Evolutionary conservation across 2,797 vertebrate species (phyloP).

Genomic region (Leptodactylus fallax): DNA sequence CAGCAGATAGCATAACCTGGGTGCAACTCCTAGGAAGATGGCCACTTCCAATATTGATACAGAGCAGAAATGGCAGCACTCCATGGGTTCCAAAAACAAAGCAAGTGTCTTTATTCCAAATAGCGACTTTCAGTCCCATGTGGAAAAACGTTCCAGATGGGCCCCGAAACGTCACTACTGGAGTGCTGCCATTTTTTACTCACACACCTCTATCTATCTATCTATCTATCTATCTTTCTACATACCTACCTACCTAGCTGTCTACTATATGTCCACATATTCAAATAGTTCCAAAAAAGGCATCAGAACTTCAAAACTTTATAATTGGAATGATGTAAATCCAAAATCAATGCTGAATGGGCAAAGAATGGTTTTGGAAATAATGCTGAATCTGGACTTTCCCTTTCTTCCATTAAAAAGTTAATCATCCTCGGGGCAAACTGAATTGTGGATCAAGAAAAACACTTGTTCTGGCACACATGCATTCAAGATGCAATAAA

Average conservation of each 20-base stretch:
- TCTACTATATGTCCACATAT: background rate
- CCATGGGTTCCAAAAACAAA: no score
- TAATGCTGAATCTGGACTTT: conserved; percentile 25
- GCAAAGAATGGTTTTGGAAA: background rate
- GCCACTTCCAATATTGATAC: no score
- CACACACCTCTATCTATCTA: no score
- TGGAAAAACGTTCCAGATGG: no score
- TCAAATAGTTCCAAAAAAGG: background rate
- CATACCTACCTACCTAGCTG: background rate
- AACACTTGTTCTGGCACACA: conserved; percentile 31
- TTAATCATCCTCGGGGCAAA: conserved; percentile 55
- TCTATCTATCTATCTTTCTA: background rate
- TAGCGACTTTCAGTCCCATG: no score
- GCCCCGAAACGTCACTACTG: no score
- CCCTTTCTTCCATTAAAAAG: conserved; percentile 6
- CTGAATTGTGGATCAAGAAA: conserved; percentile 55
- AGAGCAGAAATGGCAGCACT: no score
- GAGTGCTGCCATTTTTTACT: no score
- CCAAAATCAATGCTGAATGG: conserved; percentile 25
- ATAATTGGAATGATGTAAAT: background rate
- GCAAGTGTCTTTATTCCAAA: no score
- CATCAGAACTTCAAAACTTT: background rate
- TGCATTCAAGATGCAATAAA: conserved; percentile 59
- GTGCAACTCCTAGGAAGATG: no score
- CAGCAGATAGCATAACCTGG: no score